Percentiles rank a stretch among this genome's conserved stretches.
phyloP scores from a whole-genome alignment of 1,140 invertebrate genomes.

The Sitobion miscanthi region DNA sequence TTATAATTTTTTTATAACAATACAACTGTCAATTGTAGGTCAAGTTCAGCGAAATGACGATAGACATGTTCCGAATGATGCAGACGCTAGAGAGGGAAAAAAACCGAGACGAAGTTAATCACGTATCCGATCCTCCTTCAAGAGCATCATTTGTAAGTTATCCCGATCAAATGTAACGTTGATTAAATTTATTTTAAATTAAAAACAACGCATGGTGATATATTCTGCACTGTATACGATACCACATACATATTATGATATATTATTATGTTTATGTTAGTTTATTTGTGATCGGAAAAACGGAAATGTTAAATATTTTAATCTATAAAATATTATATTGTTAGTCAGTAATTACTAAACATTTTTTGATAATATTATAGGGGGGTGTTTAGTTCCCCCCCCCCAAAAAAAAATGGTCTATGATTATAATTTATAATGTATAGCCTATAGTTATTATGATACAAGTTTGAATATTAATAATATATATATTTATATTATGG shows the following conservation, averaged over 20 bases:
- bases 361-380: too few species aligned
- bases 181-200: not conserved
- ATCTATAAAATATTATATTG: not conserved
- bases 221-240: not conserved
- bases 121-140: slow-evolving; percentile 83
- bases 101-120: slow-evolving; percentile 77
- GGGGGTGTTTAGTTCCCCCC: too few species aligned
- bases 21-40: slow-evolving; percentile 66
- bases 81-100: slow-evolving; percentile 93
- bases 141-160: slow-evolving; percentile 70
- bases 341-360: not conserved
- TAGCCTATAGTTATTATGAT: not conserved
- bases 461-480: not conserved
- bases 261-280: not conserved
- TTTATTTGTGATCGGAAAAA: not conserved
- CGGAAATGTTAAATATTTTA: not conserved
- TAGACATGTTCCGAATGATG: slow-evolving; percentile 98
- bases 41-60: slow-evolving; percentile 96
- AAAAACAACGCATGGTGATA: not conserved
- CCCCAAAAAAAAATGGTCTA: too few species aligned
- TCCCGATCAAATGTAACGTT: not conserved
- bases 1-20: not conserved
- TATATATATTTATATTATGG: not conserved
- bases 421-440: too few species aligned
- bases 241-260: too few species aligned